Conservation (phyloP, 1,140 invertebrate species). For the Drosophila bocki region DNA sequence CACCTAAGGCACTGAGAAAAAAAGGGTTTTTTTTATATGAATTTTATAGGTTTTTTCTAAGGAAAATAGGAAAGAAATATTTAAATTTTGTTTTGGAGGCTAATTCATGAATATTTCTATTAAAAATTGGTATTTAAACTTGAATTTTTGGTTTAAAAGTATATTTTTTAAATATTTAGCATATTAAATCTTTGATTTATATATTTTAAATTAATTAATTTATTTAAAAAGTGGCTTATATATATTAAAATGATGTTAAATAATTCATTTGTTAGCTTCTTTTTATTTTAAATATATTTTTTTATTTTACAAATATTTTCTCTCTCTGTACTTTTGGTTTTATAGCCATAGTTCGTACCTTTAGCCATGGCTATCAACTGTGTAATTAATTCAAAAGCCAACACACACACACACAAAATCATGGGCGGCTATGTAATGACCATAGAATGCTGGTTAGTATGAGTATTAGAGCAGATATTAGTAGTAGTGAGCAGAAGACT, state of each 20-base stretch:
- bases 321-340: background rate
- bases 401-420: conserved; percentile 41
- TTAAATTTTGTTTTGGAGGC: background rate
- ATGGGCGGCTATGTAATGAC: conserved; percentile 40
- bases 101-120: background rate
- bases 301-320: background rate
- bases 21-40: too few species aligned
- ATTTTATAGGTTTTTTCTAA: too few species aligned
- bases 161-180: background rate
- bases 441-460: conserved; percentile 14
- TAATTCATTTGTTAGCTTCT: background rate
- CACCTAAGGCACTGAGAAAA: conserved; percentile 21
- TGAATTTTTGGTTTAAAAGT: background rate
- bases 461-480: conserved; percentile 1
- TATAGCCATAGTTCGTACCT: conserved; percentile 30
- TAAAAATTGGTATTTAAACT: accelerated
- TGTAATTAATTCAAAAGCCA: conserved; percentile 76
- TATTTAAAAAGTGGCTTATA: too few species aligned
- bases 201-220: background rate
- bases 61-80: too few species aligned
- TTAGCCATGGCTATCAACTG: conserved; percentile 60
- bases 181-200: background rate
- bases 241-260: background rate
- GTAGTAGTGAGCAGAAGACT: conserved; percentile 15
- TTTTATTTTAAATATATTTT: background rate